These are phyloP conservation scores for Ochropleura leucogaster DNA, from an alignment of 2,888 invertebrate species.

Conservation along the genomic window DNA sequence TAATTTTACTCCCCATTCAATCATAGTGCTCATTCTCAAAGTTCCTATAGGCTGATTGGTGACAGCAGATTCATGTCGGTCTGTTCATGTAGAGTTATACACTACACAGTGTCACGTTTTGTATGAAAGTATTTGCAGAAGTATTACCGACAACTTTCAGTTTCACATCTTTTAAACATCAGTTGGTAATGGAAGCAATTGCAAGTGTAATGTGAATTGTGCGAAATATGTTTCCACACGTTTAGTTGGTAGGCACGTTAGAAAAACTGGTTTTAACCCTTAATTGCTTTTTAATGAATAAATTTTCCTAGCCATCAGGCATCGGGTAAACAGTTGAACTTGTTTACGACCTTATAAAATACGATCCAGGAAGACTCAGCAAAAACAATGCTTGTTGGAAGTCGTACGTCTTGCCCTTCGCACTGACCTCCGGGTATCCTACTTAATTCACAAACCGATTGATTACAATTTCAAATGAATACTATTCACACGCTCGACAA, in stretches of 20 bases:
- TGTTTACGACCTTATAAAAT: conserved; percentile 54
- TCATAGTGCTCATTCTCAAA: too few relatives aligned
- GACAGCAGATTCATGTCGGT: conserved; percentile 5
- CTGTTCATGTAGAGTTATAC: conserved; percentile 10
- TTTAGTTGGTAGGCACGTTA: conserved; percentile 23
- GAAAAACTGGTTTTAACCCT: conserved; percentile 27
- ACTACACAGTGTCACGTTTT: conserved; percentile 8
- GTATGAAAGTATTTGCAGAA: conserved; percentile 23
- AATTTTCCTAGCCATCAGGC: conserved; percentile 41
- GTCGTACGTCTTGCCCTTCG: conserved; percentile 73
- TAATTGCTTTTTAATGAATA: conserved; percentile 46
- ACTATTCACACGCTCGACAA: conserved; percentile 84
- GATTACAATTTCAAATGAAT: conserved; percentile 87
- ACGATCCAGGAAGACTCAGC: conserved; percentile 67
- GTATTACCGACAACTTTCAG: conserved; percentile 31
- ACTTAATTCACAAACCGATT: conserved; percentile 73
- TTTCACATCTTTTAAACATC: conserved; percentile 48
- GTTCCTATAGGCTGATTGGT: neutral
- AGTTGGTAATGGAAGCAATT: conserved; percentile 35
- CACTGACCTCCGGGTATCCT: conserved; percentile 76
- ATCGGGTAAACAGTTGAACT: conserved; percentile 50
- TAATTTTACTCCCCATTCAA: neutral
- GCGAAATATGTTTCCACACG: conserved; percentile 49
- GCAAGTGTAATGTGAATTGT: conserved; percentile 42
- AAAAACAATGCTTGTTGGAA: conserved; percentile 57